Evolutionary conservation across 2,888 invertebrate species (phyloP).

Genomic region (Allophyes oxyacanthae): DNA sequence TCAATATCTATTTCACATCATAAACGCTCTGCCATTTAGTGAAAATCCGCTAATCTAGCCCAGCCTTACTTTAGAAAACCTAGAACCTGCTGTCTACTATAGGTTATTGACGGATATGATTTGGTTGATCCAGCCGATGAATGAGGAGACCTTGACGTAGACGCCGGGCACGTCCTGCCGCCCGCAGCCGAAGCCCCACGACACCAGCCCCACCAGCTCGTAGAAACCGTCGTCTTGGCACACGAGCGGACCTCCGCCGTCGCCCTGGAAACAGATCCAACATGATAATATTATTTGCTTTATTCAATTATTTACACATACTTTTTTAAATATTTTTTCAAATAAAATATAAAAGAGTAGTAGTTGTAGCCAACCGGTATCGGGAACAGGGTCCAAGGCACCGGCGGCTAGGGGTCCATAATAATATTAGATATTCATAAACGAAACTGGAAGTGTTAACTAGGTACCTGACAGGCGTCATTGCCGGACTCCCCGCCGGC

Average conservation of each 20-base stretch:
- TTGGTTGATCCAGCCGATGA: constrained; percentile 99
- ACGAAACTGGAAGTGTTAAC: too few relatives aligned
- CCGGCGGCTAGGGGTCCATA: too few relatives aligned
- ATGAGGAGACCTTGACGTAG: constrained; percentile 98
- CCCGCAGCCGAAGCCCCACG: constrained; percentile 99
- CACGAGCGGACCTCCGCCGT: constrained; percentile 97
- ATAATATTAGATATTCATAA: too few relatives aligned
- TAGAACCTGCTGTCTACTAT: constrained; percentile 74
- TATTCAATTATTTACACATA: too few relatives aligned
- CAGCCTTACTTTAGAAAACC: constrained; percentile 21
- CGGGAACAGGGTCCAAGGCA: too few relatives aligned
- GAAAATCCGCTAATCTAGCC: neutral
- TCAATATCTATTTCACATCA: too few relatives aligned
- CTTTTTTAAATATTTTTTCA: too few relatives aligned
- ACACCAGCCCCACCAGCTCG: constrained; percentile 97
- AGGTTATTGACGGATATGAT: constrained; percentile 98
- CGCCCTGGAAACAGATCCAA: constrained; percentile 90
- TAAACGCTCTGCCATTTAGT: too few relatives aligned
- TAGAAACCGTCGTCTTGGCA: constrained; percentile 98
- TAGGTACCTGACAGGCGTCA: constrained; percentile 97
- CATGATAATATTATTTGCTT: too few relatives aligned
- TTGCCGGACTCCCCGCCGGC: constrained; percentile 98
- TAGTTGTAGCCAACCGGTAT: too few relatives aligned
- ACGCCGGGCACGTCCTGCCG: constrained; percentile 98
- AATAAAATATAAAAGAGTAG: too few relatives aligned